These are phyloP conservation scores for Premnoplex brunnescens DNA, from an alignment of 2,797 vertebrate genomes.

Conservation along the genomic window DNA sequence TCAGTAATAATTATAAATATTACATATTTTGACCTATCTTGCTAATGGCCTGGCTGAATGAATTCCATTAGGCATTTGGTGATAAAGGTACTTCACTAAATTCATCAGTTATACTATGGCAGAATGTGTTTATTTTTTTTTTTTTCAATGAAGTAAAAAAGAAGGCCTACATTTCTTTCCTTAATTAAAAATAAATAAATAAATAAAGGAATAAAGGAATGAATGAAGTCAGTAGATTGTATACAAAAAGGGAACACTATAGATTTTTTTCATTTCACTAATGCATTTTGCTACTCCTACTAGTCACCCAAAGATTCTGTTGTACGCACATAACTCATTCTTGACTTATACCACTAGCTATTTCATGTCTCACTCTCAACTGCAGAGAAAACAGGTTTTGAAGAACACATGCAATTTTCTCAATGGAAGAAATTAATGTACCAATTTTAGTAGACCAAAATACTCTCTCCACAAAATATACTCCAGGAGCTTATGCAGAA, in stretches of 20 bases:
- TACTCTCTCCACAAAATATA: not conserved
- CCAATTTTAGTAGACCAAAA: not conserved
- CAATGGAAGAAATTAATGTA: not conserved
- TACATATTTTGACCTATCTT: not conserved
- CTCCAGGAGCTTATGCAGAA: not conserved
- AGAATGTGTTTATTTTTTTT: not conserved
- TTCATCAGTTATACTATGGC: not conserved
- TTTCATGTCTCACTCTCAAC: not conserved
- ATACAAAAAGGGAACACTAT: not conserved
- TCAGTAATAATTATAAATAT: not conserved
- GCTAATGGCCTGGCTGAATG: not conserved
- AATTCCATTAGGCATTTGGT: not conserved
- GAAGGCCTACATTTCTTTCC: too few relatives aligned
- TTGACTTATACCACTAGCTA: not conserved
- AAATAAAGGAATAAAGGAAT: not conserved
- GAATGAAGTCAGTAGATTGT: not conserved
- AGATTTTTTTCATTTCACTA: not conserved
- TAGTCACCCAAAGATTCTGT: rapidly evolving
- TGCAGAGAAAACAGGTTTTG: not conserved
- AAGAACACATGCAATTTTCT: not conserved
- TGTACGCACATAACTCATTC: not conserved
- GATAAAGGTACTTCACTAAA: not conserved
- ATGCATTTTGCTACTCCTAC: not conserved
- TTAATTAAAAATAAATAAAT: too few relatives aligned
- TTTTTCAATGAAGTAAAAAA: too few relatives aligned